These are phyloP conservation scores for Camelus bactrianus DNA, from an alignment of 2,113 vertebrate species.

Conservation along the genomic window DNA sequence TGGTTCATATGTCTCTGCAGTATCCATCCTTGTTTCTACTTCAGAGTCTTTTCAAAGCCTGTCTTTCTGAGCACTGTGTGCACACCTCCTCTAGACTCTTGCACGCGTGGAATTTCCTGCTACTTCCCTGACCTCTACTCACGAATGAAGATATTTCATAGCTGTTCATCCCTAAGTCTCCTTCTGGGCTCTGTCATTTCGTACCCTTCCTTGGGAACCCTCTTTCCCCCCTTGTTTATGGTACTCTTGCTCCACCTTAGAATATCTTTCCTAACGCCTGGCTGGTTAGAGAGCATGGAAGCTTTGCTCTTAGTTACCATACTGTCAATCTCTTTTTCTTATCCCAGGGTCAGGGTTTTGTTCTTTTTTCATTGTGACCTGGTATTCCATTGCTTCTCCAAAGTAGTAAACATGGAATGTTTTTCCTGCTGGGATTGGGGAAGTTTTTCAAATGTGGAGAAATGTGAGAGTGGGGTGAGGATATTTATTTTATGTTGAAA, in stretches of 20 bases:
- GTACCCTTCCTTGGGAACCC: background rate
- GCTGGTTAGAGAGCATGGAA: background rate
- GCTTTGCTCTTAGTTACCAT: background rate
- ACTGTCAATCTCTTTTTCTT: background rate
- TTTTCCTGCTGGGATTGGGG: background rate
- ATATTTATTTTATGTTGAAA: constrained; percentile 37
- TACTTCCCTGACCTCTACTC: background rate
- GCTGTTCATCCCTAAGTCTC: background rate
- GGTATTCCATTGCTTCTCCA: background rate
- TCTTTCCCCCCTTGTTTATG: background rate
- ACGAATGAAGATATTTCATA: background rate
- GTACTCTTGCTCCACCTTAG: background rate
- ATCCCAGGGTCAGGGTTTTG: background rate
- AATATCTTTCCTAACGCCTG: background rate
- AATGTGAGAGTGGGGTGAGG: background rate
- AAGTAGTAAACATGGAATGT: background rate
- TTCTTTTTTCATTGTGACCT: background rate
- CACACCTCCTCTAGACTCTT: background rate
- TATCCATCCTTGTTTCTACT: background rate
- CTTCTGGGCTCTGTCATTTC: background rate
- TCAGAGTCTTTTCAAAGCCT: background rate
- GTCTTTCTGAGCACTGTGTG: background rate
- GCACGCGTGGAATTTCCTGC: background rate
- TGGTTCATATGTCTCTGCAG: background rate
- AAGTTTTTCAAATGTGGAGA: background rate